Evolutionary conservation across 2,113 vertebrate species (phyloP).

Genomic region (Isichthys henryi): DNA sequence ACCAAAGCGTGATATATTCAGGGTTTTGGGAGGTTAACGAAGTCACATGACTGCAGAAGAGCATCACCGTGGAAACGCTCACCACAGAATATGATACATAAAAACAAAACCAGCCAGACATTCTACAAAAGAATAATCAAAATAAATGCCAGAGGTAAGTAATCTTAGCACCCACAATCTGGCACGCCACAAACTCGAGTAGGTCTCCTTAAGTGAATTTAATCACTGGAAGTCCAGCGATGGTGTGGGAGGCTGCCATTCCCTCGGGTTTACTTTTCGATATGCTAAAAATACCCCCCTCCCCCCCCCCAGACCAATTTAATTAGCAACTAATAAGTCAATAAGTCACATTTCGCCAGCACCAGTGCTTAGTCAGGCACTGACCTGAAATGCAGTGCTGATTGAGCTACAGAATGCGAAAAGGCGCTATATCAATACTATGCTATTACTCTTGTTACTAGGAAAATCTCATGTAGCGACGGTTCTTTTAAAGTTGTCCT

Average conservation of each 20-base stretch:
- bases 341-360: background rate
- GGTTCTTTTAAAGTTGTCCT: background rate
- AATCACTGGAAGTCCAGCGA: background rate
- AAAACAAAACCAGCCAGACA: background rate
- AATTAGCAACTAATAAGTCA: background rate
- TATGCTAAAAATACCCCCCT: background rate
- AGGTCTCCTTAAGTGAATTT: background rate
- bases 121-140: background rate
- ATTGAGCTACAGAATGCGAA: background rate
- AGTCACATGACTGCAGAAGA: background rate
- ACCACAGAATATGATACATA: background rate
- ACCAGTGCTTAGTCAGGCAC: background rate
- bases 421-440: background rate
- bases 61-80: background rate
- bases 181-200: background rate
- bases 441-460: background rate
- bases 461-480: background rate
- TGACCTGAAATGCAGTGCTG: background rate
- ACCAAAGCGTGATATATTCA: background rate
- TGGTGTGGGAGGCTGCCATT: background rate
- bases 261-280: background rate
- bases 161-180: background rate
- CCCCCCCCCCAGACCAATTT: background rate
- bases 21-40: background rate
- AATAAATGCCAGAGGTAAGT: background rate